Base-by-base conservation (phyloP, 1,140 invertebrate species). In the Mizuhopecten yessoensis region DNA sequence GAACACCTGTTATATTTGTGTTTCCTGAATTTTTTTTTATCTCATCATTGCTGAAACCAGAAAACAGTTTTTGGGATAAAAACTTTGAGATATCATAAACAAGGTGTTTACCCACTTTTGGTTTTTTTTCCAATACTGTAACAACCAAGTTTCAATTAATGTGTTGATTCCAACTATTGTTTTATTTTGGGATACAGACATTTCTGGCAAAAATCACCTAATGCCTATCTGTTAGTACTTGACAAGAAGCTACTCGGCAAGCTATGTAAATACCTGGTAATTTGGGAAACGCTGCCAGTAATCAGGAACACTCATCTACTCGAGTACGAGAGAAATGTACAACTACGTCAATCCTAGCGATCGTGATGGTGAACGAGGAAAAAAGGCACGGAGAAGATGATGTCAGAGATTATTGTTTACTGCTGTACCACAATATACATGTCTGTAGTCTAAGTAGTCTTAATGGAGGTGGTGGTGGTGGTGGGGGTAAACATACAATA, bases 281-380 rank as follows among this genome's bases (percentile, higher is more conserved):
- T 34, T 34, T 86, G 87, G 23, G 57, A 45, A 86, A 29, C 13
- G 33, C 20, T 57, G 86, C 20, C n/a, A 34, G 39, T 39, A 88
- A 29, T 23, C 86, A 88, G 33, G 34, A 17, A 34, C 87, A 88
- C 86, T 57, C 90, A 86, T 86, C n/a, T 36, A 1, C 86, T 57
- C 0, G 34, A 29, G 39, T 36, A 57, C 23, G n/a, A 20, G 39
- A 86, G 33, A 34, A 86, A 36, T 20, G 17, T n/a, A 90, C 34
- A 75, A 7, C 75, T 36, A 87, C 34, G 89, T 39, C 33, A 90
- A 36, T 86, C 3, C 13, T n/a, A 75, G 57, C n/a, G n/a, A 75
- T 29, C 29, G 57, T n/a, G 57, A 1, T n/a, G 23, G n/a, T 75
- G 23, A 45, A 45, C 10, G 42, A 45, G 57, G 57, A 29, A 75